These are phyloP conservation scores for Merluccius polli DNA, from an alignment of 2,797 vertebrate species.

Conservation along the genomic window DNA sequence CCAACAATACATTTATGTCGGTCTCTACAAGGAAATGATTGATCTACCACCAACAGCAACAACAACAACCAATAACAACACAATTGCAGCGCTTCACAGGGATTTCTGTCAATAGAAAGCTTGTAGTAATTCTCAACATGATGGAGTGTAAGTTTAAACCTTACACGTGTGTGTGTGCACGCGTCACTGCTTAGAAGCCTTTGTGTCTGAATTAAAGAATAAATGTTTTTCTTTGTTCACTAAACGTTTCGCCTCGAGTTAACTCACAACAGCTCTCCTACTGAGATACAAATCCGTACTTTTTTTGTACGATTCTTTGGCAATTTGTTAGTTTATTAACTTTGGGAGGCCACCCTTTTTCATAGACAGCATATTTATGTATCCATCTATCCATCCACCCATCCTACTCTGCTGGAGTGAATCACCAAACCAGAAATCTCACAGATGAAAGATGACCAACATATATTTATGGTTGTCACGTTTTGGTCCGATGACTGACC, in stretches of 20 bases:
- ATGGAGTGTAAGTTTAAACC: background rate
- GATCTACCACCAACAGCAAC: background rate
- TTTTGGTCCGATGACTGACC: too few species aligned
- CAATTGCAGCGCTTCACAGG: background rate
- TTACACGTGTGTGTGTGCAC: background rate
- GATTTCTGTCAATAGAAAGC: background rate
- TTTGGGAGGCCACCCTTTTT: too few species aligned
- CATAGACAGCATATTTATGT: too few species aligned
- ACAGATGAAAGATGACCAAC: too few species aligned
- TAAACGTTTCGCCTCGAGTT: background rate
- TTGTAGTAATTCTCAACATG: background rate
- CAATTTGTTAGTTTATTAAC: background rate
- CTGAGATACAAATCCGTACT: background rate
- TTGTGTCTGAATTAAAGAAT: constrained; percentile 1
- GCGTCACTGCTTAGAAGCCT: background rate
- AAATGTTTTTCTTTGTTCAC: background rate
- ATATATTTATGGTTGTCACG: too few species aligned
- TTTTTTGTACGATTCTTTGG: background rate
- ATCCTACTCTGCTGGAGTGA: too few species aligned
- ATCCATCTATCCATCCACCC: too few species aligned
- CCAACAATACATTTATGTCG: too few species aligned
- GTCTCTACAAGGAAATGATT: too few species aligned
- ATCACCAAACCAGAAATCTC: too few species aligned
- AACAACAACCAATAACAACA: background rate
- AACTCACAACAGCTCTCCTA: background rate